Percentiles rank a stretch among this genome's conserved stretches.
Conservation (phyloP, 2,797 vertebrate genomes). For the Acanthopagrus latus region DNA sequence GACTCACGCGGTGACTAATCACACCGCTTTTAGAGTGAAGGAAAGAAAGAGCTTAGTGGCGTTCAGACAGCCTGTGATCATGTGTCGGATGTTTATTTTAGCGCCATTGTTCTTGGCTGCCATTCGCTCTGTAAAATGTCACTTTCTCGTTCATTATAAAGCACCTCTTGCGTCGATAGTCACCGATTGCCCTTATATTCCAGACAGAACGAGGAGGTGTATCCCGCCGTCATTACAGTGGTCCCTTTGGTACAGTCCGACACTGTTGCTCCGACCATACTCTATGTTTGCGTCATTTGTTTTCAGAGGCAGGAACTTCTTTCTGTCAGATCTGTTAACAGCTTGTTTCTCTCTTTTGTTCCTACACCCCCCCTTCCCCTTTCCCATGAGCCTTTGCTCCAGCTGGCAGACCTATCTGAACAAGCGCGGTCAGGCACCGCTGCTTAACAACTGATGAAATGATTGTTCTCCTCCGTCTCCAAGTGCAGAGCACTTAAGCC, state of each 20-base stretch:
- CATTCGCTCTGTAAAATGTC: conserved; percentile 14
- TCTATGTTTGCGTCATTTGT: conserved; percentile 9
- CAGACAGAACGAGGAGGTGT: too few relatives aligned
- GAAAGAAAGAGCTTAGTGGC: conserved; percentile 39
- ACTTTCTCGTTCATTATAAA: not conserved
- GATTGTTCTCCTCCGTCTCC: conserved; percentile 56
- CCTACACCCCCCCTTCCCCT: not conserved
- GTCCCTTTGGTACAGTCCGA: not conserved
- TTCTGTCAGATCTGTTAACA: not conserved
- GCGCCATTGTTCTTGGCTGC: conserved; percentile 14
- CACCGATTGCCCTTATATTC: not conserved
- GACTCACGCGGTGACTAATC: conserved; percentile 56
- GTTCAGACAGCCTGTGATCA: conserved; percentile 36
- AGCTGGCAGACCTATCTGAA: conserved; percentile 42
- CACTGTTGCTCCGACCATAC: not conserved
- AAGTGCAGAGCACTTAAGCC: conserved; percentile 55
- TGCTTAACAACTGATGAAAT: conserved; percentile 73
- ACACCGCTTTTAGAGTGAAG: conserved; percentile 39
- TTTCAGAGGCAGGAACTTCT: not conserved
- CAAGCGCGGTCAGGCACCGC: conserved; percentile 45
- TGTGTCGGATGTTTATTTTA: conserved; percentile 11
- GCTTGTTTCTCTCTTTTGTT: conserved; percentile 10
- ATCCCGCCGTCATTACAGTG: not conserved
- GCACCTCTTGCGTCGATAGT: not conserved
- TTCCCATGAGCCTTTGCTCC: conserved; percentile 45